Conservation (phyloP, 2,113 vertebrate genomes). For the Bombycilla garrulus region DNA sequence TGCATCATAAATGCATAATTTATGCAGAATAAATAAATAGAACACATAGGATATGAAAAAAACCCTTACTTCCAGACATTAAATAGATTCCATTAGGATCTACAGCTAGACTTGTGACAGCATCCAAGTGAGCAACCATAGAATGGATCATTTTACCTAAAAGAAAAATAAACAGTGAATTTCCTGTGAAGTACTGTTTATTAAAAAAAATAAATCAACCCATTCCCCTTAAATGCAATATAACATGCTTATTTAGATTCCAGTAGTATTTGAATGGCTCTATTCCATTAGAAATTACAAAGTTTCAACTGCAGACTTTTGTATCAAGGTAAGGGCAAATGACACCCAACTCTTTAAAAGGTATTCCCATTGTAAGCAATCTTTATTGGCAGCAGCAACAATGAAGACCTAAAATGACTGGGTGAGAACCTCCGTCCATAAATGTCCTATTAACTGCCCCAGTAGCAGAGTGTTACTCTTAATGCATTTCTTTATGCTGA, state of each 20-base stretch:
- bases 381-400: neutral
- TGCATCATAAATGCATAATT: neutral
- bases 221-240: neutral
- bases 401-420: neutral
- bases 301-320: neutral
- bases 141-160: slow-evolving; percentile 96
- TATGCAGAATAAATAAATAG: neutral
- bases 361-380: neutral
- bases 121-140: slow-evolving; percentile 99
- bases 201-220: neutral
- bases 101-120: slow-evolving; percentile 96
- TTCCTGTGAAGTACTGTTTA: neutral
- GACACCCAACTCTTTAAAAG: neutral
- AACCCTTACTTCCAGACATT: slow-evolving; percentile 97
- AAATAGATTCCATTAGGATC: slow-evolving; percentile 99
- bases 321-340: neutral
- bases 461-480: neutral
- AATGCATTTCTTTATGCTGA: neutral
- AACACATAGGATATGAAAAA: neutral
- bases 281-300: neutral
- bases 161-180: slow-evolving; percentile 36
- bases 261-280: neutral
- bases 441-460: neutral
- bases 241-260: neutral
- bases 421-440: neutral